Conservation (phyloP, 2,113 vertebrate genomes). For the Colinus virginianus region DNA sequence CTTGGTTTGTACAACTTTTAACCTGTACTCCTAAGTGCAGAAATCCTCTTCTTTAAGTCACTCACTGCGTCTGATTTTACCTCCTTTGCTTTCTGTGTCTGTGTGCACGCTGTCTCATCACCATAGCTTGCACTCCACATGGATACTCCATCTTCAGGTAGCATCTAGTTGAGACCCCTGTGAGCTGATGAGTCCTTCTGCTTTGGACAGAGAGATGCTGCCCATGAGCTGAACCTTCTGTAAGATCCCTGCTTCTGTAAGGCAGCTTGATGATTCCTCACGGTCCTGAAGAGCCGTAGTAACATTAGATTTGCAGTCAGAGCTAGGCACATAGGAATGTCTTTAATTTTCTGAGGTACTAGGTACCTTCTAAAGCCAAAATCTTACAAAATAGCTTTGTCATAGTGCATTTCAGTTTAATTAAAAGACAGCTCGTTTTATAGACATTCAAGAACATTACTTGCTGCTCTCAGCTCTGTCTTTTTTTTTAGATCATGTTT, state of each 20-base stretch:
- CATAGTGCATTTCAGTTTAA: slow-evolving; percentile 15
- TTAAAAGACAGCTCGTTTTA: slow-evolving; percentile 32
- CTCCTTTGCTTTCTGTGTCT: not conserved
- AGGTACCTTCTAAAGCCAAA: not conserved
- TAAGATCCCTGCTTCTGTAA: not conserved
- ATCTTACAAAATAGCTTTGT: not conserved
- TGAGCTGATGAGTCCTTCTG: not conserved
- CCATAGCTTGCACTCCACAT: not conserved
- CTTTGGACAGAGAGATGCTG: not conserved
- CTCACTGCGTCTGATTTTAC: not conserved
- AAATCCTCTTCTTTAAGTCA: not conserved
- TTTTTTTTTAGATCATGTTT: slow-evolving; percentile 38
- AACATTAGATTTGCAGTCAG: not conserved
- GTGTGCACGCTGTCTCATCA: not conserved
- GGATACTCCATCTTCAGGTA: not conserved
- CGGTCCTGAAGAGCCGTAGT: not conserved
- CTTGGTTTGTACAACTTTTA: not conserved
- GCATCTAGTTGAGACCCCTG: not conserved
- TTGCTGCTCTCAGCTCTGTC: not conserved
- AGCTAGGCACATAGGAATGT: not conserved
- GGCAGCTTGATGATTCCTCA: not conserved
- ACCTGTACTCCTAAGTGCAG: not conserved
- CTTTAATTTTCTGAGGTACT: not conserved
- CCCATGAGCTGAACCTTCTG: not conserved
- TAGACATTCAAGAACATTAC: not conserved